Evolutionary conservation across 2,888 invertebrate genomes (phyloP).

Genomic region (Limnephilus marmoratus): DNA sequence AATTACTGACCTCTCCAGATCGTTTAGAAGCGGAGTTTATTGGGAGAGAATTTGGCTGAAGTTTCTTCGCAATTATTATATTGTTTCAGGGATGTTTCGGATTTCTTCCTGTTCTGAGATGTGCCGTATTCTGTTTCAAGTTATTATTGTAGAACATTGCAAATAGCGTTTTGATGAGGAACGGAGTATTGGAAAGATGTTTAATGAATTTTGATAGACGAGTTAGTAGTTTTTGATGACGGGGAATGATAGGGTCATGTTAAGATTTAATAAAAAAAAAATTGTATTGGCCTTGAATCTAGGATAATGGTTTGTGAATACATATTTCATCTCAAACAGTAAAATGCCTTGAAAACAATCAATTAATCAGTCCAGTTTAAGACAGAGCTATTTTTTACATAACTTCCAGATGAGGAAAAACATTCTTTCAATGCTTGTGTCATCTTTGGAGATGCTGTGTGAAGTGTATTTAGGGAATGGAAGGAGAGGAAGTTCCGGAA

Average conservation of each 20-base stretch:
- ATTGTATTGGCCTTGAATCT: no score
- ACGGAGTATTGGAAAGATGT: background rate
- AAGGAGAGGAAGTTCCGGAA: no score
- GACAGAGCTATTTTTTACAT: no score
- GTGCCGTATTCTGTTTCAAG: background rate
- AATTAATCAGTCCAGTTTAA: no score
- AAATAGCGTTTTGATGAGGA: background rate
- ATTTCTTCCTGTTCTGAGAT: background rate
- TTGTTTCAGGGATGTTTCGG: background rate
- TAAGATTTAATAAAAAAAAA: no score
- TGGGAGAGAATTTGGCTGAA: constrained; percentile 1
- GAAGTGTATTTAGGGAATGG: no score
- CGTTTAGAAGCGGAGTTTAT: constrained; percentile 33
- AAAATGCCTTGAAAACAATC: no score
- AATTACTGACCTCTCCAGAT: constrained; percentile 41
- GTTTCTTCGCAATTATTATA: background rate
- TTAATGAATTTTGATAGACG: background rate
- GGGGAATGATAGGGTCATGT: background rate
- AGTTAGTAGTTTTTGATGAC: background rate
- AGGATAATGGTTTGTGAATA: no score
- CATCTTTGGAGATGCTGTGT: no score
- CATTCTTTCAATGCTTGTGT: no score
- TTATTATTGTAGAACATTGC: background rate
- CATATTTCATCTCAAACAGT: no score
- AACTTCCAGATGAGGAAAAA: no score